phyloP scores from a whole-genome alignment of 2,113 vertebrate species.

The Tapirus terrestris region DNA sequence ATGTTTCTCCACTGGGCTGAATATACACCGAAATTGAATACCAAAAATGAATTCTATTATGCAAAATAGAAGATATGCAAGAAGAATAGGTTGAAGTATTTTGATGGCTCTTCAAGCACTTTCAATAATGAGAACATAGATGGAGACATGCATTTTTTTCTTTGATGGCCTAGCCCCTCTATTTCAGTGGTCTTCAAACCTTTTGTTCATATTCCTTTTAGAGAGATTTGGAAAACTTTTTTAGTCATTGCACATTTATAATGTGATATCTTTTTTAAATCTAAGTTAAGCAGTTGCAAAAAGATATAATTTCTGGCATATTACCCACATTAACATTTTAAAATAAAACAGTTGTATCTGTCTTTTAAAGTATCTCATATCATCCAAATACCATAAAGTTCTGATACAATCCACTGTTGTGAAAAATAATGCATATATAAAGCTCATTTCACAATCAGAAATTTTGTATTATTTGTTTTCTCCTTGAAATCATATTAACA shows the following conservation, averaged over 20 bases:
- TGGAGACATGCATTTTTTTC: background rate
- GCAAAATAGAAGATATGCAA: slow-evolving; percentile 10
- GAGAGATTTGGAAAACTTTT: background rate
- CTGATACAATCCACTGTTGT: background rate
- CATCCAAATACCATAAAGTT: background rate
- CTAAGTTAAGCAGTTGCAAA: slow-evolving; percentile 10
- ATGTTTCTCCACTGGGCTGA: background rate
- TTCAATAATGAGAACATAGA: background rate
- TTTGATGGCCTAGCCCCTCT: background rate
- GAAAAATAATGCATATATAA: background rate
- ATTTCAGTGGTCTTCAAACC: background rate
- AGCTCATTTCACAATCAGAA: background rate
- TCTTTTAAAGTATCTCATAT: background rate
- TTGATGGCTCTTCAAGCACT: background rate
- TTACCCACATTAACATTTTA: background rate
- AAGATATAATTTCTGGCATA: background rate
- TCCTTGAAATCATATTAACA: background rate
- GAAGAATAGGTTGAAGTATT: background rate
- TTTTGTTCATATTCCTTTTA: background rate
- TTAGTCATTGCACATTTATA: background rate
- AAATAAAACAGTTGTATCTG: background rate
- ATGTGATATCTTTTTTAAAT: background rate
- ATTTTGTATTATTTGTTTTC: background rate
- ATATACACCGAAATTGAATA: background rate
- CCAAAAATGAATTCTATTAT: background rate